Conservation (phyloP, 2,888 invertebrate genomes). For the Eucera pruinosa region DNA sequence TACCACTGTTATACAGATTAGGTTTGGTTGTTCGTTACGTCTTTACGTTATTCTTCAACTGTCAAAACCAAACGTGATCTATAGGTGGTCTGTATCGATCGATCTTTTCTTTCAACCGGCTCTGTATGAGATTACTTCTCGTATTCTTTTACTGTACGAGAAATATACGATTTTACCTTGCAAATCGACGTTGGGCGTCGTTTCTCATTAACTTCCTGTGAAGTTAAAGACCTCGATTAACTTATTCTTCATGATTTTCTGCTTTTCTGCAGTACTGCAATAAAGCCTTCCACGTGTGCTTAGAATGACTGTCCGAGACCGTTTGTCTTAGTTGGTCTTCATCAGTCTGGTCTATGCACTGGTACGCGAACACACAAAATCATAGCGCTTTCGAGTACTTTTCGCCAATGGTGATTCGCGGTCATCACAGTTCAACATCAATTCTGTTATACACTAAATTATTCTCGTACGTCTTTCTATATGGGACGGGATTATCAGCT, state of each 20-base stretch:
- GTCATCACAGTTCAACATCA: conserved; percentile 63
- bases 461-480: conserved; percentile 10
- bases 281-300: background rate
- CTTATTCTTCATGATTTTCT: conserved; percentile 22
- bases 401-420: conserved; percentile 29
- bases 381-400: conserved; percentile 29
- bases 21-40: no score
- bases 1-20: no score
- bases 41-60: no score
- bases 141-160: conserved; percentile 6
- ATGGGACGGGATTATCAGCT: background rate
- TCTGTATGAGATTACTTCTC: no score
- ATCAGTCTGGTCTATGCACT: conserved; percentile 36
- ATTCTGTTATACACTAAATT: background rate
- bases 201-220: conserved; percentile 4
- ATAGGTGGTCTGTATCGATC: no score
- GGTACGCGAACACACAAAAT: conserved; percentile 26
- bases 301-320: no score
- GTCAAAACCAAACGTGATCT: no score
- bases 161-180: conserved; percentile 39
- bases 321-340: conserved; percentile 17
- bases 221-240: background rate
- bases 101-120: no score
- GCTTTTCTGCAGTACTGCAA: conserved; percentile 4
- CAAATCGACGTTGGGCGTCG: conserved; percentile 53